phyloP scores from a whole-genome alignment of 1,140 invertebrate genomes.

The Cydia splendana region DNA sequence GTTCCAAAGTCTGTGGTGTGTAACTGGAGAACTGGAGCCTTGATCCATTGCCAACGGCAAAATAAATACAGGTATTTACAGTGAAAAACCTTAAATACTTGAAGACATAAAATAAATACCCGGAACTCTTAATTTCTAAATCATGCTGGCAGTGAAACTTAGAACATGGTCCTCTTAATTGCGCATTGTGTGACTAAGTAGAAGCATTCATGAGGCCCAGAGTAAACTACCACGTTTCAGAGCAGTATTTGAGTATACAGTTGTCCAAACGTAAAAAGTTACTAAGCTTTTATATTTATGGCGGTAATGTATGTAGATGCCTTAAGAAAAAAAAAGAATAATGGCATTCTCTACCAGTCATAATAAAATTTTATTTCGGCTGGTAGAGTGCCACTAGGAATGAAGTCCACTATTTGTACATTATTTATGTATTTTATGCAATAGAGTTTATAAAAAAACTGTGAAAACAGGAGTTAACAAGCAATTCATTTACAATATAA shows the following conservation, averaged over 20 bases:
- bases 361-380: no score
- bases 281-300: neutral
- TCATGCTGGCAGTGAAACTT: neutral
- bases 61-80: neutral
- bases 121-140: conserved; percentile 4
- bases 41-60: neutral
- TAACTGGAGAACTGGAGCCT: neutral
- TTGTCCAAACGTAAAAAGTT: neutral
- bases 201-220: neutral
- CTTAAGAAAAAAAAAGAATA: no score
- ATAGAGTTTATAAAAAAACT: no score
- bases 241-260: neutral
- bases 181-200: conserved; percentile 19
- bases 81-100: neutral
- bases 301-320: no score
- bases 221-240: neutral
- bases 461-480: no score
- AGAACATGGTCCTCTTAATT: conserved; percentile 3
- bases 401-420: no score
- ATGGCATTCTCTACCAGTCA: no score
- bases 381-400: no score
- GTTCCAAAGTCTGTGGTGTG: neutral
- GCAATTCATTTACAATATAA: no score
- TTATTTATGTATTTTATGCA: no score
- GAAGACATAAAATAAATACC: conserved; percentile 6